Evolutionary conservation across 2,888 invertebrate species (phyloP).

Genomic region (Amiota minor): DNA sequence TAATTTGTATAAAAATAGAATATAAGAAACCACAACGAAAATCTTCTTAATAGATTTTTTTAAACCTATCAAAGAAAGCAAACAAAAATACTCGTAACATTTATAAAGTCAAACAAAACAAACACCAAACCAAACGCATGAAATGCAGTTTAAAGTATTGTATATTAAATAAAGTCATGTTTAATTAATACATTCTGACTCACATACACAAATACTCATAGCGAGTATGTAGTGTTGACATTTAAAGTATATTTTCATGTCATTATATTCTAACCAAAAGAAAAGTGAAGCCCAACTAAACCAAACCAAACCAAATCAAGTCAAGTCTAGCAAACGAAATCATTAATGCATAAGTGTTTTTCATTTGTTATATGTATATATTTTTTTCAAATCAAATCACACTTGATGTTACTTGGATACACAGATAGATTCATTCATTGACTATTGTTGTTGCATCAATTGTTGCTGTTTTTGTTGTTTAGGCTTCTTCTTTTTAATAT

Average conservation of each 20-base stretch:
- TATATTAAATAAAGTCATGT: no score
- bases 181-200: no score
- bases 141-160: neutral
- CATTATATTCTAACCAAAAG: constrained; percentile 4
- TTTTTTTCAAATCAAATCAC: no score
- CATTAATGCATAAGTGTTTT: neutral
- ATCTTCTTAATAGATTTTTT: no score
- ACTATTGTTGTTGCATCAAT: neutral
- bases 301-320: neutral
- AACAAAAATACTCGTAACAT: neutral
- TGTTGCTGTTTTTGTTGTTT: neutral
- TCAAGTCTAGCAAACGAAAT: neutral
- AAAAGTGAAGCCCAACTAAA: no score
- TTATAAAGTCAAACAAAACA: neutral
- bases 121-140: neutral
- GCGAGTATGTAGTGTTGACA: neutral
- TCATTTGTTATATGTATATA: no score
- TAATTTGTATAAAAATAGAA: no score
- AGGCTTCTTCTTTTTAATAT: no score
- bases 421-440: neutral
- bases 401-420: no score
- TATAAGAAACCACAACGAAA: no score
- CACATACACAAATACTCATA: no score
- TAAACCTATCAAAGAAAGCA: neutral
- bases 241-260: constrained; percentile 9